Evolutionary conservation across 2,113 vertebrate genomes (phyloP).

Genomic region (Furnarius figulus): DNA sequence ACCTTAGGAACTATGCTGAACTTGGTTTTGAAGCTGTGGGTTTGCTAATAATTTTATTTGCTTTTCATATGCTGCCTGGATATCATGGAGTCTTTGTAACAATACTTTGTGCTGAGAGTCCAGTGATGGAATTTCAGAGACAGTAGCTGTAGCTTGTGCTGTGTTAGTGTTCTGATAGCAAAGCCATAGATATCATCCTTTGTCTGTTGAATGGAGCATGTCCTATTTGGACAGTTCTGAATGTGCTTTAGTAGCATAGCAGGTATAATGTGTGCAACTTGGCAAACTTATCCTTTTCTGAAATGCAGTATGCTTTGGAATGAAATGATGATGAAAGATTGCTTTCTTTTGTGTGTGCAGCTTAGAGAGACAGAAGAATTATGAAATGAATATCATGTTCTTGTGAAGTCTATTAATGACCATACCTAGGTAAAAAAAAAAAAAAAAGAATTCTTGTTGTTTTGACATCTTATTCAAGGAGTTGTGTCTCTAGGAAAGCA

Average conservation of each 20-base stretch:
- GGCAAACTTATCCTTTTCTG: not conserved
- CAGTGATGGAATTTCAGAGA: not conserved
- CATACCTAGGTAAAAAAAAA: not conserved
- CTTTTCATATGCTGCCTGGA: not conserved
- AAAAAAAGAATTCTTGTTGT: not conserved
- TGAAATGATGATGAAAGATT: not conserved
- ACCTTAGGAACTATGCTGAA: not conserved
- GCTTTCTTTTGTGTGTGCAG: not conserved
- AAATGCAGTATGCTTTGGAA: not conserved
- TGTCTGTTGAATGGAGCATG: not conserved
- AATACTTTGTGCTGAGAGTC: not conserved
- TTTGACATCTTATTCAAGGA: slow-evolving; percentile 1
- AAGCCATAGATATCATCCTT: not conserved
- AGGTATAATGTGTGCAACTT: not conserved
- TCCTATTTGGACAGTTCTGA: not conserved
- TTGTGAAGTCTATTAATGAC: not conserved
- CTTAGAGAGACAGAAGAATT: not conserved
- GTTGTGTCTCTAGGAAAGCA: not conserved
- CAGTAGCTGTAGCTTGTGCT: not conserved
- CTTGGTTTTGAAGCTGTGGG: not conserved
- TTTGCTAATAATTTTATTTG: not conserved
- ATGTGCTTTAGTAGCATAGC: not conserved
- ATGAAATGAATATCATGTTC: not conserved
- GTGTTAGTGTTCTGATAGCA: not conserved
- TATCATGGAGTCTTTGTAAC: not conserved